Percentiles rank a stretch among this genome's conserved stretches.
These are phyloP conservation scores for Zoanthus solanderi DNA, from an alignment of 92 coral and sea anemone species.

Conservation along the genomic window DNA sequence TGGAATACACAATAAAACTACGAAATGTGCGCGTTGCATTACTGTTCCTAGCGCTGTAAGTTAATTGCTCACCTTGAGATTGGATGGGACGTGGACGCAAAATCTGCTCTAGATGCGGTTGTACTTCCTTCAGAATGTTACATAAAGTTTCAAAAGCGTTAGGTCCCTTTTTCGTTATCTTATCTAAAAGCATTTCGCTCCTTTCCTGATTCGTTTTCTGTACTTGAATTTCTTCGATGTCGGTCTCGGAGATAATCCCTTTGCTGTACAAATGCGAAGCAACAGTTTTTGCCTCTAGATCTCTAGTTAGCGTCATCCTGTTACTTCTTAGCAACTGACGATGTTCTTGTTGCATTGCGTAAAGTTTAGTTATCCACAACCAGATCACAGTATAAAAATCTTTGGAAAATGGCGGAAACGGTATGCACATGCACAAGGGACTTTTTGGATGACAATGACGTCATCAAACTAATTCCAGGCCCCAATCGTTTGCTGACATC, in stretches of 20 bases:
- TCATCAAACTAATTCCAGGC: too few species aligned
- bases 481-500: too few species aligned
- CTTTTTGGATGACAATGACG: background rate
- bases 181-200: conserved; percentile 69
- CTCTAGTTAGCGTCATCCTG: conserved; percentile 60
- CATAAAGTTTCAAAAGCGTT: conserved; percentile 79
- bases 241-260: conserved; percentile 62
- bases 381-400: background rate
- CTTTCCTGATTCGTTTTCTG: conserved; percentile 56
- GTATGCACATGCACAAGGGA: background rate
- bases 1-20: background rate
- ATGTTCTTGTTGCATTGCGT: conserved; percentile 72
- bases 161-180: conserved; percentile 75
- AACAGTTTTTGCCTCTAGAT: conserved; percentile 78
- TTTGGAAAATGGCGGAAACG: conserved; percentile 12
- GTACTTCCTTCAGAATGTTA: conserved; percentile 69
- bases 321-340: conserved; percentile 67
- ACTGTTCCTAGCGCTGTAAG: background rate
- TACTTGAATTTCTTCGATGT: conserved; percentile 65
- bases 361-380: background rate
- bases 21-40: background rate
- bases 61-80: conserved; percentile 52
- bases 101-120: conserved; percentile 76
- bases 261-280: conserved; percentile 80
- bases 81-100: conserved; percentile 71